These are phyloP conservation scores for Luffia ferchaultella DNA, from an alignment of 2,888 invertebrate species.

Conservation along the genomic window DNA sequence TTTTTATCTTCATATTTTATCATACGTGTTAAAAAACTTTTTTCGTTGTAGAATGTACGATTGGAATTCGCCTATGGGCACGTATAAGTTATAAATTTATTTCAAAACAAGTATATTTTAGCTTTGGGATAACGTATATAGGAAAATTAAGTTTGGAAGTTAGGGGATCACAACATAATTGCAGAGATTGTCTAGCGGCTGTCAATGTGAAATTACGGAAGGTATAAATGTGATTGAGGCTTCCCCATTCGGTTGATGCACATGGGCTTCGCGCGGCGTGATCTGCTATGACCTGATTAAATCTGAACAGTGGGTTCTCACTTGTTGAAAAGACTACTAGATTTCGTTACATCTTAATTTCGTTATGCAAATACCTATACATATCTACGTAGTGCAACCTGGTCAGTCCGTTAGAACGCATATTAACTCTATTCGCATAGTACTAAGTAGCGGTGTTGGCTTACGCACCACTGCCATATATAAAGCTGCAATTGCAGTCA, in stretches of 20 bases:
- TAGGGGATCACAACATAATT: too few species aligned
- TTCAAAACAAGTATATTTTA: too few species aligned
- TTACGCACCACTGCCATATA: slow-evolving; percentile 36
- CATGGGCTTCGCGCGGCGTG: slow-evolving; percentile 47
- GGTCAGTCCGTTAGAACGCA: slow-evolving; percentile 52
- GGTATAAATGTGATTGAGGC: slow-evolving; percentile 57
- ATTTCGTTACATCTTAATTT: slow-evolving; percentile 41
- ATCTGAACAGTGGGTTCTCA: slow-evolving; percentile 29
- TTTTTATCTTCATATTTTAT: too few species aligned
- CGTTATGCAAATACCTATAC: slow-evolving; percentile 39
- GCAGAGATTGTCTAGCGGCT: slow-evolving; percentile 17
- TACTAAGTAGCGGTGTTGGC: slow-evolving; percentile 51
- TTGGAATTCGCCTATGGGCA: too few species aligned
- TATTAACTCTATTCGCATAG: slow-evolving; percentile 60
- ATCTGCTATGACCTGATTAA: slow-evolving; percentile 42
- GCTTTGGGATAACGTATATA: too few species aligned
- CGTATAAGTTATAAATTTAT: too few species aligned
- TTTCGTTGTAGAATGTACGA: too few species aligned
- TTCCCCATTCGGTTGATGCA: slow-evolving; percentile 50
- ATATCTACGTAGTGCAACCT: slow-evolving; percentile 36
- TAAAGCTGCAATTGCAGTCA: slow-evolving; percentile 30
- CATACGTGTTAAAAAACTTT: too few species aligned
- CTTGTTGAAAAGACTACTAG: slow-evolving; percentile 5
- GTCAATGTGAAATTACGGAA: slow-evolving; percentile 59
- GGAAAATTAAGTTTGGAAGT: too few species aligned